Conservation (phyloP, 1,140 invertebrate genomes). For the Trypoxylus dichotomus region DNA sequence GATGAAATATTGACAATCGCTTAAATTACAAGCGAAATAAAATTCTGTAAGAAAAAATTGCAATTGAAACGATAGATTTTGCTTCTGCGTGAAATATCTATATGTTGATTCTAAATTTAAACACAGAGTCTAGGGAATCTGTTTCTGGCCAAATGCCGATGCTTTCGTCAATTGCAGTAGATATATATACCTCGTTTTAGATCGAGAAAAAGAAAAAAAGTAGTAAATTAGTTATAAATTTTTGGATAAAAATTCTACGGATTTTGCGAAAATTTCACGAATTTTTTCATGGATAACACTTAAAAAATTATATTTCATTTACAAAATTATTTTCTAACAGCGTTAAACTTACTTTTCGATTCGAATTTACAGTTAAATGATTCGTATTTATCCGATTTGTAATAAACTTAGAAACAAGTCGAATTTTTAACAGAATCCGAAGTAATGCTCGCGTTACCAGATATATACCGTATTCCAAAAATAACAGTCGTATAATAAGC, state of each 20-base stretch:
- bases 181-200: conserved; percentile 31
- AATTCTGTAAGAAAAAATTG: not conserved
- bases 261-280: not conserved
- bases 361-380: too few relatives aligned
- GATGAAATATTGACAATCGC: too few relatives aligned
- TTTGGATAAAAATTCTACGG: not conserved
- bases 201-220: not conserved
- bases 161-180: conserved; percentile 45
- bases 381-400: too few relatives aligned
- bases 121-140: conserved; percentile 48
- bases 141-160: conserved; percentile 49
- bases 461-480: conserved; percentile 24
- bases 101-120: conserved; percentile 45
- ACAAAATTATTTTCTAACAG: too few relatives aligned
- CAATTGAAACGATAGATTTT: not conserved
- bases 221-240: not conserved
- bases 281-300: too few relatives aligned
- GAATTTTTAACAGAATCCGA: too few relatives aligned
- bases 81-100: conserved; percentile 13
- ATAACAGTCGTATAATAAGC: conserved; percentile 28
- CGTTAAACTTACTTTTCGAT: too few relatives aligned
- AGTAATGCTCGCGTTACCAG: not conserved
- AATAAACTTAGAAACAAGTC: too few relatives aligned
- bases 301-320: too few relatives aligned
- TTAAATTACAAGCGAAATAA: not conserved